Percentiles rank a stretch among this genome's conserved stretches.
phyloP scores from a whole-genome alignment of 92 coral and sea anemone genomes.

The Montipora capitata region DNA sequence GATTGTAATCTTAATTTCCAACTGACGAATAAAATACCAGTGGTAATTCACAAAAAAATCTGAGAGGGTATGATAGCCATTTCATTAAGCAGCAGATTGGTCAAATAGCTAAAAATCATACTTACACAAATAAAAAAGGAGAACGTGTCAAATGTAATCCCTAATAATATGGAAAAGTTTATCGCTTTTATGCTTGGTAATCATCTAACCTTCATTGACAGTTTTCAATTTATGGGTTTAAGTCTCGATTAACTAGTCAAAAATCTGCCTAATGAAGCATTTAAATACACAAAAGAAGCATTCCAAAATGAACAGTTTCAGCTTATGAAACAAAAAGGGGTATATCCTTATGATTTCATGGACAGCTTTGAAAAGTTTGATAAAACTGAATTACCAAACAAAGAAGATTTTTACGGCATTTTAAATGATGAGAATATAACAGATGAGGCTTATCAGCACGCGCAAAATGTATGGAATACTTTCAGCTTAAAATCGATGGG shows the following conservation, averaged over 20 bases:
- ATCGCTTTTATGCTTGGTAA: constrained; percentile 61
- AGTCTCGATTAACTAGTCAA: constrained; percentile 25
- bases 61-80: neutral
- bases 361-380: too few relatives aligned
- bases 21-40: neutral
- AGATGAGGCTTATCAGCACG: neutral
- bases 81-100: neutral
- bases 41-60: neutral
- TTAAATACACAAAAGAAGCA: neutral
- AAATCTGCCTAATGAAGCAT: constrained; percentile 8
- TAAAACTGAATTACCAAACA: neutral
- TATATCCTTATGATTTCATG: neutral
- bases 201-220: constrained; percentile 27
- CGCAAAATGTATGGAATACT: neutral
- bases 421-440: neutral
- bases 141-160: constrained; percentile 9
- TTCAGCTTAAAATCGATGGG: neutral
- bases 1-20: neutral
- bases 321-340: neutral
- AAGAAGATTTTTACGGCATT: neutral
- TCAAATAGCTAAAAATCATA: neutral
- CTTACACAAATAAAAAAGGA: neutral
- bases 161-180: constrained; percentile 63
- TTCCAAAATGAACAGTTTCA: neutral
- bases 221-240: constrained; percentile 57